A percentile compares a stretch with the other conserved stretches of the same genome.
Conservation (phyloP, 2,888 invertebrate species). For the Ecliptopera silaceata region DNA sequence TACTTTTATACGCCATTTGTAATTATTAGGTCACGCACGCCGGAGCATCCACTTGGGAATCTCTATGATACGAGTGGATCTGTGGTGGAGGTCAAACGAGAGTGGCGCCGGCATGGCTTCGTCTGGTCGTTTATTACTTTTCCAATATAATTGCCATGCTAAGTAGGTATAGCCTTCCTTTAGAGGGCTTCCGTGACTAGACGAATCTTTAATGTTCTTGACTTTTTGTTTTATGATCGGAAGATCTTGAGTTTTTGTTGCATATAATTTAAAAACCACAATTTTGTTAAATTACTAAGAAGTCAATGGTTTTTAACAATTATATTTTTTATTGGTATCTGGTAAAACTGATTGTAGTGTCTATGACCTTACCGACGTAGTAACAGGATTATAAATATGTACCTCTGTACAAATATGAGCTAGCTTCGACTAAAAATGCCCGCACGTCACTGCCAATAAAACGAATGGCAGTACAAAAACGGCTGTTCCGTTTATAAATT, state of each 20-base stretch:
- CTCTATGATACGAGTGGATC: conserved; percentile 32
- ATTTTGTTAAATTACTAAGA: too few relatives aligned
- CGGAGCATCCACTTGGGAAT: conserved; percentile 46
- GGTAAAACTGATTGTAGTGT: too few relatives aligned
- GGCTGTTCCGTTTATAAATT: conserved; percentile 57
- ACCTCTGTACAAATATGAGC: not conserved
- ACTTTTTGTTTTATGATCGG: conserved; percentile 33
- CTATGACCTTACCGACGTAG: too few relatives aligned
- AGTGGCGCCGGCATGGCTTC: conserved; percentile 59
- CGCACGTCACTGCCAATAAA: conserved; percentile 23
- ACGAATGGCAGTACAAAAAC: conserved; percentile 41
- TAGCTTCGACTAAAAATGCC: conserved; percentile 6
- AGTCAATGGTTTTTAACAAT: too few relatives aligned
- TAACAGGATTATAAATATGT: too few relatives aligned
- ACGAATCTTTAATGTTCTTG: conserved; percentile 36
- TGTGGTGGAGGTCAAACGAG: conserved; percentile 61
- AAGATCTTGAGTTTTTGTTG: conserved; percentile 16
- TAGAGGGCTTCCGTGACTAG: conserved; percentile 44
- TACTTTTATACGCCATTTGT: conserved; percentile 30
- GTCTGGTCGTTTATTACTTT: conserved; percentile 54
- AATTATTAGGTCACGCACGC: conserved; percentile 40
- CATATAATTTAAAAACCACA: not conserved
- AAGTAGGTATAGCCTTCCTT: conserved; percentile 43
- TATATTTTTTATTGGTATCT: too few relatives aligned
- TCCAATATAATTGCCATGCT: conserved; percentile 43